Evolutionary conservation across 2,797 vertebrate species (phyloP).

Genomic region (Helostoma temminkii): DNA sequence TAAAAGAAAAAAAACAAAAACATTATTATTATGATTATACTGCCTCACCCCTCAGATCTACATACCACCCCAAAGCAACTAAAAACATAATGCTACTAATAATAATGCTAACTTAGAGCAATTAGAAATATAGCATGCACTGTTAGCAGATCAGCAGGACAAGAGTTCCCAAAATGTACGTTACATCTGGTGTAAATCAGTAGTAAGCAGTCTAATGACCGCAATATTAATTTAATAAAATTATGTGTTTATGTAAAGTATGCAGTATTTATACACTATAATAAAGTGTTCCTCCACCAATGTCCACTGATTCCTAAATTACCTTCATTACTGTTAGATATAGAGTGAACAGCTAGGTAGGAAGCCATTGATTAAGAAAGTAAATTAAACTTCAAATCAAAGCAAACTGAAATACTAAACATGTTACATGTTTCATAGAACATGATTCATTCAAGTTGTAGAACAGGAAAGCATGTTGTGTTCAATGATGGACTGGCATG

Average conservation of each 20-base stretch:
- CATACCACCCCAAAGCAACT: not conserved
- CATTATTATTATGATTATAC: constrained; percentile 8
- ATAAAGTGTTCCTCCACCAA: constrained; percentile 40
- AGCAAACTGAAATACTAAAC: constrained; percentile 13
- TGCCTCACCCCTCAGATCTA: constrained; percentile 27
- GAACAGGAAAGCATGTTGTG: not conserved
- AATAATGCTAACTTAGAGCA: constrained; percentile 46
- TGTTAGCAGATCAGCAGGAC: too few species aligned
- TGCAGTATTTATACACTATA: not conserved
- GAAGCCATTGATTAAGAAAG: not conserved
- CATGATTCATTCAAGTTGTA: not conserved
- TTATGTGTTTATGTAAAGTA: not conserved
- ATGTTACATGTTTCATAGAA: not conserved
- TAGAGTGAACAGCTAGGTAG: not conserved
- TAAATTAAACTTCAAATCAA: not conserved
- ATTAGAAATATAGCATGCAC: not conserved
- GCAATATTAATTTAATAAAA: not conserved
- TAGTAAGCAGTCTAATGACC: too few species aligned
- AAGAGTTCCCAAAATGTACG: too few species aligned
- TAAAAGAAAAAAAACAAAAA: constrained; percentile 43
- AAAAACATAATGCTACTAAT: constrained; percentile 36
- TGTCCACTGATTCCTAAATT: constrained; percentile 39
- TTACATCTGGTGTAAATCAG: too few species aligned
- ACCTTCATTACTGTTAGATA: constrained; percentile 17
- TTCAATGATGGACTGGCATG: not conserved